phyloP scores from a whole-genome alignment of 2,113 vertebrate genomes.

The Sigmodon hispidus region DNA sequence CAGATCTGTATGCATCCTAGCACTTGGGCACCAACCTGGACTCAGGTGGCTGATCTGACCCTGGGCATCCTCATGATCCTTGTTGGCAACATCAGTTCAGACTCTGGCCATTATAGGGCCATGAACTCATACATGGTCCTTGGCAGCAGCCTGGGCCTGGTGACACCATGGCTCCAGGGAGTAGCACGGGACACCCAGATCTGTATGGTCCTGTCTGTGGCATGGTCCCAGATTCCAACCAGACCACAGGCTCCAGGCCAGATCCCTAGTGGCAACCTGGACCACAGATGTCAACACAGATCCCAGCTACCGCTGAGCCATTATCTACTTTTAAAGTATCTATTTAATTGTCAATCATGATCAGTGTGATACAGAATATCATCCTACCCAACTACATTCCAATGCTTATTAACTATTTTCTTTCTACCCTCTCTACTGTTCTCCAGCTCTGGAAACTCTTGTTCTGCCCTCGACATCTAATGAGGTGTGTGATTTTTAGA shows the following conservation, averaged over 20 bases:
- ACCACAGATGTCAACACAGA: background rate
- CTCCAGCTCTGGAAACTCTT: too few relatives aligned
- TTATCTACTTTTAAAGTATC: background rate
- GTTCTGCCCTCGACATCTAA: too few relatives aligned
- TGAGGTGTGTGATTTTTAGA: background rate
- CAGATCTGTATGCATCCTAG: background rate
- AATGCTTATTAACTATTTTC: too few relatives aligned
- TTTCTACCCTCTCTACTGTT: accelerated
- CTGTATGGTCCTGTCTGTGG: background rate
- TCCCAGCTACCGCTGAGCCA: background rate
- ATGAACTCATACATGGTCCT: too few relatives aligned
- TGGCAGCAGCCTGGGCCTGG: background rate
- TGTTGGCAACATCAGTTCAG: background rate
- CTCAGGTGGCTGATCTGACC: background rate
- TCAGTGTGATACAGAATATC: background rate
- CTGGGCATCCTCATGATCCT: background rate
- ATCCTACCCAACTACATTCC: background rate
- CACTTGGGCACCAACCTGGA: background rate
- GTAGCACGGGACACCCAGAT: background rate
- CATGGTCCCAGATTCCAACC: background rate
- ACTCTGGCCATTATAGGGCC: background rate
- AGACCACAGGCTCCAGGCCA: background rate
- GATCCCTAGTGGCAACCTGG: background rate
- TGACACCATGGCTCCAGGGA: background rate
- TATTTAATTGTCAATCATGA: background rate